A percentile compares a stretch with the other conserved stretches of the same genome.
Evolutionary conservation across 2,113 vertebrate genomes (phyloP).

Genomic region (Pyxicephalus adspersus): DNA sequence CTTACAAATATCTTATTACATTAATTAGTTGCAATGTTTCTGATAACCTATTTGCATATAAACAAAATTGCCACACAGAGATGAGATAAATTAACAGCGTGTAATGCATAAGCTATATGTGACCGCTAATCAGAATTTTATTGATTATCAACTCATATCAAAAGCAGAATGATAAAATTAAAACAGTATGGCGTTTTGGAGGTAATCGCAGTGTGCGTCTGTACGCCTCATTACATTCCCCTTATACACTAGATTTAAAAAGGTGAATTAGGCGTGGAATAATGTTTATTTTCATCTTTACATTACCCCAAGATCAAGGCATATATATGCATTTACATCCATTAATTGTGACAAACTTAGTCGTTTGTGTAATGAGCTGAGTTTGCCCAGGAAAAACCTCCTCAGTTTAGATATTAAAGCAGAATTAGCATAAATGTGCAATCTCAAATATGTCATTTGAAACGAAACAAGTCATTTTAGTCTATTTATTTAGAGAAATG

Average conservation of each 20-base stretch:
- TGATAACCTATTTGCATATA: slow-evolving; percentile 38
- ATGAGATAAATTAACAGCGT: background rate
- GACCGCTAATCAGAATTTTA: background rate
- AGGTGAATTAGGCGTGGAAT: background rate
- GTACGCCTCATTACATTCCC: slow-evolving; percentile 1
- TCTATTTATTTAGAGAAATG: background rate
- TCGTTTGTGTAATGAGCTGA: slow-evolving; percentile 13
- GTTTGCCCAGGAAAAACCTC: background rate
- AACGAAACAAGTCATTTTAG: background rate
- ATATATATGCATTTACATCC: slow-evolving; percentile 1
- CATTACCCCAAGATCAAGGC: background rate
- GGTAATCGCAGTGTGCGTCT: no score
- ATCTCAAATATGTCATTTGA: background rate
- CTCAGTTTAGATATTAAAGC: background rate
- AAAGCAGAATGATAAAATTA: background rate
- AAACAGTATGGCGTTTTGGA: background rate
- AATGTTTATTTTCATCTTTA: background rate
- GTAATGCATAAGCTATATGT: background rate
- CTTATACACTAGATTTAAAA: background rate
- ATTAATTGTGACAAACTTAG: slow-evolving; percentile 8
- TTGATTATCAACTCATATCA: background rate
- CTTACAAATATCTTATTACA: slow-evolving; percentile 20
- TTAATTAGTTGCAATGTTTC: slow-evolving; percentile 32
- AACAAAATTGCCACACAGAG: slow-evolving; percentile 5
- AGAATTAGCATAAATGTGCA: slow-evolving; percentile 10